Evolutionary conservation across 2,113 vertebrate genomes (phyloP), one percentile per base, ranked within the genome.

Genomic region (Muntiacus muntjak): DNA sequence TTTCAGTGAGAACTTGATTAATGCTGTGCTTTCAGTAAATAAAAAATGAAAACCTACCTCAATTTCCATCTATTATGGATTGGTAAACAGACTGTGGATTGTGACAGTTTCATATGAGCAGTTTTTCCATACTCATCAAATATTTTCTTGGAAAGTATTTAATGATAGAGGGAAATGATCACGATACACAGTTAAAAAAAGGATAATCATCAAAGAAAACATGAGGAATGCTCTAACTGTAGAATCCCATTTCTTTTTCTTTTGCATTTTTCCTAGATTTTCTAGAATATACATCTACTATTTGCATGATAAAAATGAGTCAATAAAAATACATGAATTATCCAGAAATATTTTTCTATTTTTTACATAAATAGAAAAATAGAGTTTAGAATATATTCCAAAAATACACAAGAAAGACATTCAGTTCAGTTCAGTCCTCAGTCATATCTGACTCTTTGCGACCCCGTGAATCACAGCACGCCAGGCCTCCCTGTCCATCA

Each of bases 281-380:
- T 91, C 45, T 83, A 43, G 5, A 57, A 40, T 40, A 78, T 64
- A 5, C 9, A 84, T 84, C 1, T 76, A 74, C 64, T 76, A 87
- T 47, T 43, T 40, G 14, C 40, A 67, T 84, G 83, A 57, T 60
- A 62, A 54, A 87, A 57, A 57, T 14, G 3, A 91, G 36, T 90
- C 11, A 50, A 52, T 40, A 89, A 90, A 86, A 74, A 54, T n/a
- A 15, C 13, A 62, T 47, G 47, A 76, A 76, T 26, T 19, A 83
- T 55, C 14, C 55, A 55, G 8, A 94, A 96, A 21, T 11, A 19
- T 36, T 90, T 40, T 40, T 47, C 11, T 26, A 36, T 6, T 89
- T 89, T 74, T 81, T 11, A 33, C 50, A 52, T 96, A 94, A 94
- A 55, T 62, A 76, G 52, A 91, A 96, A 93, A 55, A 58, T 91